Base-by-base conservation (phyloP, 2,113 vertebrate species). In the Pavo muticus region DNA sequence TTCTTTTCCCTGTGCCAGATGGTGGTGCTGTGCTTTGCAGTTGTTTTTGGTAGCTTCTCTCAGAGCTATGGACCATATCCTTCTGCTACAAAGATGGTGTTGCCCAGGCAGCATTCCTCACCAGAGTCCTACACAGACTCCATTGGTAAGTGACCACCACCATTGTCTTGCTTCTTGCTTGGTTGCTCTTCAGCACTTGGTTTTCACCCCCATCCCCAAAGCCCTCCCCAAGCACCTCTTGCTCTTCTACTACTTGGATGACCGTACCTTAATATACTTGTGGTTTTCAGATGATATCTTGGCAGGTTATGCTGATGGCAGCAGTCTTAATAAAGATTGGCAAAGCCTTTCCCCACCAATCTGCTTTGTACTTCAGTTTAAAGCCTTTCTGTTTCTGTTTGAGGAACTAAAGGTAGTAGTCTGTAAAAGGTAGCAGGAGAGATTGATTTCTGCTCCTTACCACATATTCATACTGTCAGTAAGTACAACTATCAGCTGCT, bases 11-110 rank as follows among this genome's bases (percentile, higher is more conserved):
- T 45, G 64, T 84, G 47, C 74, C 94, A 99, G 99, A 98, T 99
- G 90, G 98, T 99, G 24, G 98, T 99, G 84, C 94, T 99, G 83
- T 99, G 99, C 93, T 99, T 99, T 60, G 98, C 99, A 2, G 97
- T 99, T 80, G 98, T 99, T 52, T 98, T 99, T 79, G 99, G 99
- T 65, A 99, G 98, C 96, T 98, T 99, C 94, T 99, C 98, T 60
- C 99, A 99, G 91, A 97, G 97, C 93, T 98, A 98, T 25, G 98
- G 96, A 13, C 98, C 98, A 4, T 98, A 98, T 81, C 98, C 99
- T 86, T 98, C 98, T 84, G 93, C 98, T 91, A 98, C 98, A 63
- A 98, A 98, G 97, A 98, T 98, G 61, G 98, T 98, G 19, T 97
- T 98, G 54, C 98, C 98, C 94, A 98, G 97, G 96, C 98, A 98